Conservation (phyloP, 2,113 vertebrate genomes). For the Chaetorhynchus papuensis region DNA sequence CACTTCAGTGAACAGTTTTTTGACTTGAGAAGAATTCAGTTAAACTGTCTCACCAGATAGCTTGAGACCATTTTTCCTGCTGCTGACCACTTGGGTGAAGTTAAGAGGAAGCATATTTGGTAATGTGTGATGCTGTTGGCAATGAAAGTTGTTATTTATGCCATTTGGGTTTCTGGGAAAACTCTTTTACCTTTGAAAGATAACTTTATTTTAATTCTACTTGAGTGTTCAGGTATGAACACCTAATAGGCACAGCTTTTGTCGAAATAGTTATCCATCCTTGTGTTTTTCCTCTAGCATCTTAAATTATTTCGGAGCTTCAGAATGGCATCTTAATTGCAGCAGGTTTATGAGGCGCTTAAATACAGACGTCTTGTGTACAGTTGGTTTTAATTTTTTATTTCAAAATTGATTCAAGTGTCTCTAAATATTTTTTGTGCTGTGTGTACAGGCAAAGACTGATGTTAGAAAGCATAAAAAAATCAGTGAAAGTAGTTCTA, state of each 20-base stretch:
- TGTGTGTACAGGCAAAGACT: conserved; percentile 17
- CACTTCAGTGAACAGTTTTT: not conserved
- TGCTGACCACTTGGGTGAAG: not conserved
- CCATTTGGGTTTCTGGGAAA: not conserved
- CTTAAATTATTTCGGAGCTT: not conserved
- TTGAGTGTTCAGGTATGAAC: not conserved
- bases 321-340: not conserved
- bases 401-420: conserved; percentile 31
- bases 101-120: not conserved
- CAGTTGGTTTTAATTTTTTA: conserved; percentile 40
- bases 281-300: not conserved
- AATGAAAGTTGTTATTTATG: not conserved
- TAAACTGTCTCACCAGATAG: not conserved
- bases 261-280: not conserved
- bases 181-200: not conserved
- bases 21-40: not conserved
- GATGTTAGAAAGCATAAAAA: conserved; percentile 25
- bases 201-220: not conserved
- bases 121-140: not conserved
- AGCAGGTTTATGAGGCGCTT: not conserved
- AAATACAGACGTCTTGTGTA: not conserved
- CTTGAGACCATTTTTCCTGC: not conserved
- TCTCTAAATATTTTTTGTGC: conserved; percentile 21
- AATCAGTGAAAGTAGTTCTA: not conserved
- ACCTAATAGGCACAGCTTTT: not conserved